phyloP scores from a whole-genome alignment of 2,113 vertebrate species.

The Scartelaos histophorus region DNA sequence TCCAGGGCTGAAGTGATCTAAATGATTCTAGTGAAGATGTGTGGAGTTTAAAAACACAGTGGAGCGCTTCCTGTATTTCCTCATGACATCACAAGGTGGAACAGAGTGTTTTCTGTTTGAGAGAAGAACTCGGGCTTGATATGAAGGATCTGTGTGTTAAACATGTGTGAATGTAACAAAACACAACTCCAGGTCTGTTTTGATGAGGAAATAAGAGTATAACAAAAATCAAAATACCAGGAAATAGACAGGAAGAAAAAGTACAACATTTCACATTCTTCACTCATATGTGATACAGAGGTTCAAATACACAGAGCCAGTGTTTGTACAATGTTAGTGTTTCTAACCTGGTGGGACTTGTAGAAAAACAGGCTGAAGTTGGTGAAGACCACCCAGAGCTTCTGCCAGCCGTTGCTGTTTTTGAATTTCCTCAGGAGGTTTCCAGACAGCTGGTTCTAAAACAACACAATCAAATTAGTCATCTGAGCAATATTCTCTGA shows the following conservation, averaged over 20 bases:
- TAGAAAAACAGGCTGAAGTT: constrained; percentile 99
- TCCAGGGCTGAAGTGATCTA: too few relatives aligned
- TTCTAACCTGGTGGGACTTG: constrained; percentile 93
- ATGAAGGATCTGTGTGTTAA: too few relatives aligned
- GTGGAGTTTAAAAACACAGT: too few relatives aligned
- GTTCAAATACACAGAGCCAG: background rate
- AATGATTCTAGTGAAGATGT: too few relatives aligned
- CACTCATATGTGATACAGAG: constrained; percentile 34
- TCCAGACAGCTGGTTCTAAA: constrained; percentile 95
- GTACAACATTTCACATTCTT: constrained; percentile 53
- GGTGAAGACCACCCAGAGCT: constrained; percentile 99
- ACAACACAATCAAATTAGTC: constrained; percentile 29
- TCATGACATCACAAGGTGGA: too few relatives aligned
- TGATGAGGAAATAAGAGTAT: too few relatives aligned
- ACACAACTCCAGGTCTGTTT: too few relatives aligned
- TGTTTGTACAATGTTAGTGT: background rate
- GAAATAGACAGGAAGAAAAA: background rate
- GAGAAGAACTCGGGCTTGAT: too few relatives aligned
- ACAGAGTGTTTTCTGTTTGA: too few relatives aligned
- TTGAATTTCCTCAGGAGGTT: constrained; percentile 98
- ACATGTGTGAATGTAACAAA: too few relatives aligned
- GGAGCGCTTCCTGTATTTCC: too few relatives aligned
- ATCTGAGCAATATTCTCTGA: background rate
- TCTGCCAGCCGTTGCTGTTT: constrained; percentile 99
- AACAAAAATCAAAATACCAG: background rate